These are phyloP conservation scores for Ornithoptera priamus DNA, from an alignment of 2,888 invertebrate genomes.

Conservation along the genomic window DNA sequence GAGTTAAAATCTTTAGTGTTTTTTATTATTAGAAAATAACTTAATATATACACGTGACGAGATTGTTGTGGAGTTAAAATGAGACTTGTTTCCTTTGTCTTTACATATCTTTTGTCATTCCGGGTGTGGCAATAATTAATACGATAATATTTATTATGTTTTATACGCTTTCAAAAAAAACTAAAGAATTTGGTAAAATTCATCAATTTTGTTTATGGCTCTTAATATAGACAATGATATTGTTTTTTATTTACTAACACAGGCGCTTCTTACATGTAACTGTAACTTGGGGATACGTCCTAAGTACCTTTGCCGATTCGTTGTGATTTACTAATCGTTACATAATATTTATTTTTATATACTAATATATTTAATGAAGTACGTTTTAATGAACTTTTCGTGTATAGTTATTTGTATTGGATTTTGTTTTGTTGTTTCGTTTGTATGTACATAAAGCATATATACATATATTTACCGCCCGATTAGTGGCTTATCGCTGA, in stretches of 20 bases:
- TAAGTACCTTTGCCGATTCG: constrained; percentile 23
- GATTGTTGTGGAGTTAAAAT: background rate
- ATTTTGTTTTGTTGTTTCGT: constrained; percentile 11
- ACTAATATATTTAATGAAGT: constrained; percentile 7
- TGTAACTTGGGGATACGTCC: background rate
- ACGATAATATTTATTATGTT: background rate
- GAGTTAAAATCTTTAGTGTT: too few relatives aligned
- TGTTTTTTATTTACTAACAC: background rate
- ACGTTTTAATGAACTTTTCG: constrained; percentile 10
- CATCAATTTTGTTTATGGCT: background rate
- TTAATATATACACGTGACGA: background rate
- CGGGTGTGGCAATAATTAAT: background rate
- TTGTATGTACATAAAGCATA: constrained; percentile 6
- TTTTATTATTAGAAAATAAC: background rate
- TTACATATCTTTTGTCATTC: background rate
- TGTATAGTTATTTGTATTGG: constrained; percentile 3
- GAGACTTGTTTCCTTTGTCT: background rate
- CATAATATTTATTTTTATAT: constrained; percentile 23
- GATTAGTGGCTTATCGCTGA: constrained; percentile 17
- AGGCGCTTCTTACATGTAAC: background rate
- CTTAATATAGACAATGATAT: background rate
- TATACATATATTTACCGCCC: constrained; percentile 12
- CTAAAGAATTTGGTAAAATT: background rate
- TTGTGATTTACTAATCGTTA: constrained; percentile 18
- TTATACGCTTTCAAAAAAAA: background rate